Conservation (phyloP, 2,888 invertebrate genomes). For the Drosophila testacea region DNA sequence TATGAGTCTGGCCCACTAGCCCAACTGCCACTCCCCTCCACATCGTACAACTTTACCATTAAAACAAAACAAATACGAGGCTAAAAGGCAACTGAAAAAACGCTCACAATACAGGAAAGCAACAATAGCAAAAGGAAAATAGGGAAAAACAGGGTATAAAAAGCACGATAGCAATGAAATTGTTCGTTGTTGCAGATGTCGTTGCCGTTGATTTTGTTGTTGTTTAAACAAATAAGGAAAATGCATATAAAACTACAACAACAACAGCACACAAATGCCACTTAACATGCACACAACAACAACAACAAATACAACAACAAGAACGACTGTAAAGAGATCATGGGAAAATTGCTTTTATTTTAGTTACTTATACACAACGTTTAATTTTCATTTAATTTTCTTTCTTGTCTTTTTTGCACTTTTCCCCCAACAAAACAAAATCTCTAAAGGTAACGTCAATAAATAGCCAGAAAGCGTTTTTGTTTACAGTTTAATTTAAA, state of each 20-base stretch:
- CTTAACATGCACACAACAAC: conserved; percentile 50
- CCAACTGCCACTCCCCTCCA: background rate
- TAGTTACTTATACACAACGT: conserved; percentile 29
- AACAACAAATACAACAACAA: conserved; percentile 32
- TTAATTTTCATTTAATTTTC: conserved; percentile 58
- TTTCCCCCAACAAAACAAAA: conserved; percentile 38
- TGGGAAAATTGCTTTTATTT: conserved; percentile 71
- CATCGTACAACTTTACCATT: conserved; percentile 38
- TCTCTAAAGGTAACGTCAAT: conserved; percentile 53
- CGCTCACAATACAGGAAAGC: conserved; percentile 48
- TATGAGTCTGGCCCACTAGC: conserved; percentile 34
- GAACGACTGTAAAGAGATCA: conserved; percentile 61
- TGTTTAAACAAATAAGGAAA: conserved; percentile 77
- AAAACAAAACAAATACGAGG: conserved; percentile 61
- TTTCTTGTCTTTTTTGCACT: conserved; percentile 24
- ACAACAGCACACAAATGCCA: conserved; percentile 53
- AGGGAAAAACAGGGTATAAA: conserved; percentile 26
- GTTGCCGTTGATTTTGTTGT: conserved; percentile 37
- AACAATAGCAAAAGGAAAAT: conserved; percentile 15
- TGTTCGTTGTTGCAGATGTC: conserved; percentile 40
- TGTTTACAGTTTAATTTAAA: conserved; percentile 70
- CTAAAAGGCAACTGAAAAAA: conserved; percentile 49
- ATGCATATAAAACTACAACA: conserved; percentile 61
- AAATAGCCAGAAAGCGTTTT: conserved; percentile 54
- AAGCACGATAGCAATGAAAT: conserved; percentile 57